These are phyloP conservation scores for Amblyopsis hoosieri DNA, from an alignment of 2,797 vertebrate species.

Conservation along the genomic window DNA sequence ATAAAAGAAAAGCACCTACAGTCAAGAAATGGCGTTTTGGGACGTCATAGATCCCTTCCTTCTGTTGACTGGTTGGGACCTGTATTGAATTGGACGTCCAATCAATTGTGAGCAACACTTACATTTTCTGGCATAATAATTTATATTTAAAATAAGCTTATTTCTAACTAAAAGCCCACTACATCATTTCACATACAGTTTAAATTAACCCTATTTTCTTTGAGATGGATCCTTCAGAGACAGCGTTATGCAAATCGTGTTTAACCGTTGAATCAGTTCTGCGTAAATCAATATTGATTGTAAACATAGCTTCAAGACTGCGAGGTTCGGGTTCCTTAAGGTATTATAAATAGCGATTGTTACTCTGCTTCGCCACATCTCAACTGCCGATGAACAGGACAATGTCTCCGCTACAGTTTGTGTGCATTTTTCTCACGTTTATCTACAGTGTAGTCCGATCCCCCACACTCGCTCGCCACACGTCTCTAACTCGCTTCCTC, in stretches of 20 bases:
- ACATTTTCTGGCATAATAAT: too few relatives aligned
- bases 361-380: constrained; percentile 51
- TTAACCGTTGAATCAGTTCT: constrained; percentile 60
- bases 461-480: constrained; percentile 5
- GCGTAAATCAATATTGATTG: constrained; percentile 71
- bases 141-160: constrained; percentile 23
- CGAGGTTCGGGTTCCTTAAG: constrained; percentile 23
- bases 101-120: constrained; percentile 61
- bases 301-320: constrained; percentile 42
- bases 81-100: constrained; percentile 76
- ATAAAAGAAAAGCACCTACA: constrained; percentile 88
- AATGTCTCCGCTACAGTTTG: constrained; percentile 26
- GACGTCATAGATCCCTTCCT: constrained; percentile 99
- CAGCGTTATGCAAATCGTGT: constrained; percentile 53
- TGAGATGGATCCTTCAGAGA: constrained; percentile 30
- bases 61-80: constrained; percentile 99
- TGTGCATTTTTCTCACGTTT: constrained; percentile 44
- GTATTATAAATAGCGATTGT: constrained; percentile 45
- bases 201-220: constrained; percentile 14
- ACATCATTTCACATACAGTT: constrained; percentile 36
- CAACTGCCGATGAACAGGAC: constrained; percentile 38
- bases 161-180: constrained; percentile 14
- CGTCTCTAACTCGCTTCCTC: constrained; percentile 27
- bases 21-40: constrained; percentile 99
- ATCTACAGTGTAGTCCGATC: constrained; percentile 42